These are phyloP conservation scores for Caenorhabditis sp. DNA, from an alignment of 2,888 invertebrate genomes.

Conservation along the genomic window DNA sequence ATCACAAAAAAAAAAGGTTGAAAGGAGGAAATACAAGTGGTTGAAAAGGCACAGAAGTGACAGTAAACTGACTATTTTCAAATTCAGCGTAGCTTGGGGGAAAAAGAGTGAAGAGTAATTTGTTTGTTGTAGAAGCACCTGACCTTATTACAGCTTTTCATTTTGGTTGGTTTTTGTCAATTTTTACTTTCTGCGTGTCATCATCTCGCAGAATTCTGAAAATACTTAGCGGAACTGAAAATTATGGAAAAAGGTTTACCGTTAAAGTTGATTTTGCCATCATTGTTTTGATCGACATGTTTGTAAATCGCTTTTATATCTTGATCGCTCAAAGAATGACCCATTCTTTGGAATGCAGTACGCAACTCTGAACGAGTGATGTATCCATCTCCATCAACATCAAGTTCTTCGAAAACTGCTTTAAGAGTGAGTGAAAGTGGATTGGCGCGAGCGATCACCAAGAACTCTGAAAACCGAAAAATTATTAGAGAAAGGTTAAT, in stretches of 20 bases:
- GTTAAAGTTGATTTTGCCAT: constrained; percentile 69
- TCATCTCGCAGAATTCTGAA: constrained; percentile 70
- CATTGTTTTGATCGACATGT: constrained; percentile 72
- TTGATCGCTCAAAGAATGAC: constrained; percentile 70
- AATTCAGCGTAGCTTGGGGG: not conserved
- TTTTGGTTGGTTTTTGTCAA: not conserved
- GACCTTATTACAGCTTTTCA: constrained; percentile 3
- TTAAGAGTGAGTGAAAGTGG: constrained; percentile 68
- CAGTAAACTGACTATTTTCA: not conserved
- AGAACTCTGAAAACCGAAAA: constrained; percentile 55
- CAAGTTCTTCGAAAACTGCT: constrained; percentile 69
- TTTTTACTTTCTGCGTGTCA: constrained; percentile 62
- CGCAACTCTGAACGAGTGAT: constrained; percentile 69
- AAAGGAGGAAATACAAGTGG: too few species aligned
- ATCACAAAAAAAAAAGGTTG: not conserved
- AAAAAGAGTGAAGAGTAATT: not conserved
- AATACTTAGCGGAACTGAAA: constrained; percentile 12
- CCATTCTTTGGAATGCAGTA: constrained; percentile 71
- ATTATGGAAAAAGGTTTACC: constrained; percentile 36
- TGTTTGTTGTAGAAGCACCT: not conserved
- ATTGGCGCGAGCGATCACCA: constrained; percentile 68
- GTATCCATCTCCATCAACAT: constrained; percentile 70
- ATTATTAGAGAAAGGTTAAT: not conserved
- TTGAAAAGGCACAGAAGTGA: not conserved
- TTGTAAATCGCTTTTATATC: constrained; percentile 72